Conservation (phyloP, 2,797 vertebrate genomes). For the Micromesistius poutassou region DNA sequence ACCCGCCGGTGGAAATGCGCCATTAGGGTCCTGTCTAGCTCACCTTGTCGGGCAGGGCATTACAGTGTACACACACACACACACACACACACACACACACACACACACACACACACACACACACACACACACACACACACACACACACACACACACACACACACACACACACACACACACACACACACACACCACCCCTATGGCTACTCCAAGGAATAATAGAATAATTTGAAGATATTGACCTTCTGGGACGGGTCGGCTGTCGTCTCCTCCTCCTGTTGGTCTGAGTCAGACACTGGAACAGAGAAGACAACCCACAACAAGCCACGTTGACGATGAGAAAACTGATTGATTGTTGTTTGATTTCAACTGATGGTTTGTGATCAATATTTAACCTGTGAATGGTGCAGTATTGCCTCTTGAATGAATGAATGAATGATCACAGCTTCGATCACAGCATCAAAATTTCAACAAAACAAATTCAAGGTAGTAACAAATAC, state of each 20-base stretch:
- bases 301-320: constrained; percentile 18
- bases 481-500: too few species aligned
- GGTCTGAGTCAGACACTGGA: constrained; percentile 62
- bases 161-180: too few species aligned
- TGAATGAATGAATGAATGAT: too few species aligned
- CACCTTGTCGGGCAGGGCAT: not conserved
- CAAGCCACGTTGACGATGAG: not conserved
- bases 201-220: not conserved
- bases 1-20: too few species aligned
- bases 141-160: too few species aligned
- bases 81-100: too few species aligned
- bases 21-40: not conserved
- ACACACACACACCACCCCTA: not conserved
- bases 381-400: not conserved
- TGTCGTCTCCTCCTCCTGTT: constrained; percentile 58
- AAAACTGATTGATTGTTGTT: too few species aligned
- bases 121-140: too few species aligned
- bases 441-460: too few species aligned
- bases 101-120: too few species aligned
- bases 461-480: too few species aligned
- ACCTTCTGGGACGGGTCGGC: constrained; percentile 65
- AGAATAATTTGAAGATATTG: not conserved
- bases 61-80: not conserved
- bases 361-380: too few species aligned
- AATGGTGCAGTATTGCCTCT: not conserved